phyloP scores from a whole-genome alignment of 2,888 invertebrate species.

The Aproaerema taeniolella region DNA sequence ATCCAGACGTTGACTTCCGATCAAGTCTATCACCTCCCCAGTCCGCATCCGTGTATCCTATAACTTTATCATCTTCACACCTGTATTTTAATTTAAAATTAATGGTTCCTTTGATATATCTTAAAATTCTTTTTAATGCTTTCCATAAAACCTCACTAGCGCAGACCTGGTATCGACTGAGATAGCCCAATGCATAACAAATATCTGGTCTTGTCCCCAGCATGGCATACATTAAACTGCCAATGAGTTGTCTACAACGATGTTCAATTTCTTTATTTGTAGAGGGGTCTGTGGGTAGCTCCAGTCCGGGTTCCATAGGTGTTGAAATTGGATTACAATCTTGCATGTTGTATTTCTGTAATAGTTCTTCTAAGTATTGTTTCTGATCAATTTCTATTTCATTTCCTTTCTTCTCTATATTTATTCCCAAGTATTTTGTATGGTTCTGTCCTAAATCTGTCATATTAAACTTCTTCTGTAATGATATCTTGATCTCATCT shows the following conservation, averaged over 20 bases:
- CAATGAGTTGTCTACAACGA: slow-evolving; percentile 10
- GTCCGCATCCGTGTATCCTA: slow-evolving; percentile 17
- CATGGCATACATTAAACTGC: slow-evolving; percentile 14
- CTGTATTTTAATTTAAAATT: slow-evolving; percentile 4
- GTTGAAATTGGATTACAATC: slow-evolving; percentile 10
- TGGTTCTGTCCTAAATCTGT: too few species aligned
- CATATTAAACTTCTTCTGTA: slow-evolving; percentile 8
- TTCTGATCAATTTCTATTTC: slow-evolving; percentile 5
- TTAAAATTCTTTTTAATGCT: slow-evolving; percentile 7
- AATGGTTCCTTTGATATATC: slow-evolving; percentile 13
- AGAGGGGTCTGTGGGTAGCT: neutral
- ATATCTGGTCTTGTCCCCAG: slow-evolving; percentile 12
- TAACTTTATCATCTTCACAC: neutral
- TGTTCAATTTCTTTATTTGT: slow-evolving; percentile 1
- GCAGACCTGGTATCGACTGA: slow-evolving; percentile 8
- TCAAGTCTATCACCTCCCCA: slow-evolving; percentile 16
- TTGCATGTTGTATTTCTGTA: slow-evolving; percentile 11
- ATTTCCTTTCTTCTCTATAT: slow-evolving; percentile 3
- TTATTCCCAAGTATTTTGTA: slow-evolving; percentile 6
- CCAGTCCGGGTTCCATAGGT: slow-evolving; percentile 3
- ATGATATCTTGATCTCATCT: neutral
- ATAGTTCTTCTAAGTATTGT: slow-evolving; percentile 9
- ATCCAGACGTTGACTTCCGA: slow-evolving; percentile 18
- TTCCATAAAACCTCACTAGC: slow-evolving; percentile 11
- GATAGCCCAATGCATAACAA: slow-evolving; percentile 7